Conservation (phyloP, 2,113 vertebrate genomes). For the Physeter macrocephalus region DNA sequence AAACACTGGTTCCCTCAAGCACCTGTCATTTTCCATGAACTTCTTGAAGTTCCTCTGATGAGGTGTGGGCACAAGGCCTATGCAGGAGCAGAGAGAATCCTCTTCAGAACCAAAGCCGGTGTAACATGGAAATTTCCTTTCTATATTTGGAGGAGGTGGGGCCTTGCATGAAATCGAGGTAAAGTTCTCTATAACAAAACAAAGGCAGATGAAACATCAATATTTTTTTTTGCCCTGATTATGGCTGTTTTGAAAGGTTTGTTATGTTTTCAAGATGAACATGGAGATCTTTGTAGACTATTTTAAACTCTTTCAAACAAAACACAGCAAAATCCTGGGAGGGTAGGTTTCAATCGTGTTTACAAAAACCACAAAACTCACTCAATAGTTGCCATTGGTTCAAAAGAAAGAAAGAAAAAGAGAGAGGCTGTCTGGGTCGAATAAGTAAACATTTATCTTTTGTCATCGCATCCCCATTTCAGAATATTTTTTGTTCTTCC, state of each 20-base stretch:
- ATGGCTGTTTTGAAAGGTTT: slow-evolving; percentile 66
- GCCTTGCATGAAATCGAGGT: slow-evolving; percentile 83
- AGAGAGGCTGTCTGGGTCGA: slow-evolving; percentile 14
- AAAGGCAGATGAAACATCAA: slow-evolving; percentile 70
- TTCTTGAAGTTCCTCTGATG: slow-evolving; percentile 84
- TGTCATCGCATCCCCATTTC: slow-evolving; percentile 42
- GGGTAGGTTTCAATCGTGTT: slow-evolving; percentile 54
- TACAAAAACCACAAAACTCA: slow-evolving; percentile 61
- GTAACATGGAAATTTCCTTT: slow-evolving; percentile 86
- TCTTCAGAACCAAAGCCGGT: slow-evolving; percentile 95
- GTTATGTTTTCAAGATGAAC: slow-evolving; percentile 70
- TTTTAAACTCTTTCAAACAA: slow-evolving; percentile 70
- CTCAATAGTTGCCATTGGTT: slow-evolving; percentile 42
- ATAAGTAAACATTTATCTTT: slow-evolving; percentile 63
- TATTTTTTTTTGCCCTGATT: slow-evolving; percentile 57
- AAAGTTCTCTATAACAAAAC: slow-evolving; percentile 87
- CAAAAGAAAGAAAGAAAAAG: not conserved
- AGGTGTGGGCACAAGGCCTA: slow-evolving; percentile 80
- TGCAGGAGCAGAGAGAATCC: slow-evolving; percentile 90
- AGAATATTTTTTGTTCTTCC: slow-evolving; percentile 55
- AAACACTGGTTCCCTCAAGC: slow-evolving; percentile 47
- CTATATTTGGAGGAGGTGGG: slow-evolving; percentile 74
- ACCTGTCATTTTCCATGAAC: slow-evolving; percentile 92
- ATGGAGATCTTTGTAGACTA: slow-evolving; percentile 63
- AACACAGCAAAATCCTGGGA: slow-evolving; percentile 57